Conservation (phyloP, 2,113 vertebrate genomes). For the Tychaedon coryphoeus region DNA sequence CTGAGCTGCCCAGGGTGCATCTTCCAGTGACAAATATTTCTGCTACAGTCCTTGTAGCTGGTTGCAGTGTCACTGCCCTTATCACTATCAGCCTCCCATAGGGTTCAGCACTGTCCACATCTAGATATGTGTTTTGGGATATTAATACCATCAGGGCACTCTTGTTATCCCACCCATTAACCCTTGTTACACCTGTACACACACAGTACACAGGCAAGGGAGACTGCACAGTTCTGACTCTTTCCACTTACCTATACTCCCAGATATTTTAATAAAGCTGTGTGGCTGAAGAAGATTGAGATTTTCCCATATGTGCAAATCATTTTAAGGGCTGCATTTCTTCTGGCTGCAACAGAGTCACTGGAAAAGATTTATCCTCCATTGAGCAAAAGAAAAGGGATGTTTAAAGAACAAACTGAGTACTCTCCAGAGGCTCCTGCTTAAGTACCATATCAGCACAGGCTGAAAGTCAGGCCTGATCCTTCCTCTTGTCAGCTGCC, state of each 20-base stretch:
- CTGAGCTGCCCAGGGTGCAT: background rate
- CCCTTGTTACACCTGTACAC: background rate
- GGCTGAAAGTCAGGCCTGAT: background rate
- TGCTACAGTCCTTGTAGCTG: accelerated
- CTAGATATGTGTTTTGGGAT: background rate
- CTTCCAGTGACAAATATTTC: background rate
- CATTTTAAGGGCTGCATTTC: background rate
- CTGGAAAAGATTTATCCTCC: background rate
- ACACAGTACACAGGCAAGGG: background rate
- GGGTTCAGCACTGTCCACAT: background rate
- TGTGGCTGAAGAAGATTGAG: background rate
- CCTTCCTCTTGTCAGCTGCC: background rate
- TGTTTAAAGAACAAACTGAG: background rate
- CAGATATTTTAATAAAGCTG: background rate
- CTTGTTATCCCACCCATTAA: background rate
- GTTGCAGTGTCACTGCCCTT: background rate
- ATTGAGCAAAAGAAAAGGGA: background rate
- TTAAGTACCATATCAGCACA: background rate
- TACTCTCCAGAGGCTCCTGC: background rate
- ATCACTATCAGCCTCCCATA: accelerated
- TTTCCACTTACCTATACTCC: background rate
- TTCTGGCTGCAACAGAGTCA: background rate
- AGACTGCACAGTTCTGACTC: background rate
- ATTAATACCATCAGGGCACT: background rate
- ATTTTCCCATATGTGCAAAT: background rate